phyloP scores from a whole-genome alignment of 2,113 vertebrate species.

The Aphyosemion australe region DNA sequence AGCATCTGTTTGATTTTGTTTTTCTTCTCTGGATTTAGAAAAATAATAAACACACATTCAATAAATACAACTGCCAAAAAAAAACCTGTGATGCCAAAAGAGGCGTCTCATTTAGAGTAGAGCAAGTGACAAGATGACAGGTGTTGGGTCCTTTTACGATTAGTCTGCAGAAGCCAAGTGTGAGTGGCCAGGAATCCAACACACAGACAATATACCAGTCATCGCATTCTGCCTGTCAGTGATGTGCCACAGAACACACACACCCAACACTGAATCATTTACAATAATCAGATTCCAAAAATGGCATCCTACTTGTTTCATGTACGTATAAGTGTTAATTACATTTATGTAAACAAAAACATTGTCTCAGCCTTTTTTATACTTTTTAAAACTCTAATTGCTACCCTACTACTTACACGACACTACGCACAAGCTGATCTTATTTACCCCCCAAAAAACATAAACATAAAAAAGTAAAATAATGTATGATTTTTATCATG shows the following conservation, averaged over 20 bases:
- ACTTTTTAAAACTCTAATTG: no score
- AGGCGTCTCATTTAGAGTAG: conserved; percentile 38
- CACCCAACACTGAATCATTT: not conserved
- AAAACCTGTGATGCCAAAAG: conserved; percentile 22
- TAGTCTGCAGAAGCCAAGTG: conserved; percentile 55
- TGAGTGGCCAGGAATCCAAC: conserved; percentile 11
- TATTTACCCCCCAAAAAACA: no score
- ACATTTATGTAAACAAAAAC: no score
- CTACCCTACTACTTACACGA: no score
- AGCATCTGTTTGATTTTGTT: not conserved
- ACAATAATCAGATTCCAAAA: no score
- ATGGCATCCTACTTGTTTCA: no score
- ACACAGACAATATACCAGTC: conserved; percentile 1
- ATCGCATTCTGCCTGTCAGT: not conserved
- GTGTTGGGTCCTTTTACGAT: conserved; percentile 68
- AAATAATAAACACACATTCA: conserved; percentile 10
- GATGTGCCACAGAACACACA: conserved; percentile 6
- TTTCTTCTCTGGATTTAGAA: not conserved
- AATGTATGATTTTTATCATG: no score
- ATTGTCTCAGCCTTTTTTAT: no score
- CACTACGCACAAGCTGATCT: no score
- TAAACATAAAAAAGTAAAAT: no score
- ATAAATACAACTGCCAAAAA: conserved; percentile 10
- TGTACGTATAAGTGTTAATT: no score
- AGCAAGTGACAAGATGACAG: conserved; percentile 47